Evolutionary conservation across 2,113 vertebrate species (phyloP), one percentile per base, ranked within the genome.

Genomic region (Albula glossodonta): DNA sequence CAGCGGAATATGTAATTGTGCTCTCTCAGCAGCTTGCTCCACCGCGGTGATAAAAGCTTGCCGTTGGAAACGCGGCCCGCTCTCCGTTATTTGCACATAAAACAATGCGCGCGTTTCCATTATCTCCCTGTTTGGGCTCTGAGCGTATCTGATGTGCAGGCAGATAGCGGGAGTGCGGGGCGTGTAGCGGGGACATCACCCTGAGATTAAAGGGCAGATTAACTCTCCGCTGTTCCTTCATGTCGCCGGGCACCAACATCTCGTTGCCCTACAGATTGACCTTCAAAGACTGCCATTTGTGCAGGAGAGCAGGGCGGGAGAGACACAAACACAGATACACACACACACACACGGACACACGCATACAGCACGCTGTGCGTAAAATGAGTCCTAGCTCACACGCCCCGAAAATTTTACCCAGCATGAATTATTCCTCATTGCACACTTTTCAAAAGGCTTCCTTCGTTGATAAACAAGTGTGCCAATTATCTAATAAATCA

Each of bases 151-250:
- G 51, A 78, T 78, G 22, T 56, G 49, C 25, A 0, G 51, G 49
- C 11, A 17, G 83, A 84, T 41, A 66, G 66, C 60, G 17, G 60
- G 31, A 78, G 22, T 66, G 66, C 22, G 50, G 12, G 51, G n/a
- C 10, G 50, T 1, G 49, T 12, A 15, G 77, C n/a, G 77, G 77
- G 51, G 13, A 8, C 70, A 25, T 78, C 8, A 41, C 78, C 83
- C 51, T 31, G 3, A 85, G 78, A 80, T 80, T 80, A 85, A 85
- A 85, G 77, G 78, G 1, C 78, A 85, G 78, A 85, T 60, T 12
- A n/a, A 15, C 8, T 57, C 17, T 50, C 84, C 25, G 31, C 25
- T n/a, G 25, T n/a, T 15, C 31, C 83, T 51, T n/a, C 52, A 19
- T 50, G 84, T 56, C 15, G 77, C 2, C 9, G 79, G 53, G 77